Base-by-base conservation (phyloP, 2,888 invertebrate species). In the Hydrotaea diabolus region DNA sequence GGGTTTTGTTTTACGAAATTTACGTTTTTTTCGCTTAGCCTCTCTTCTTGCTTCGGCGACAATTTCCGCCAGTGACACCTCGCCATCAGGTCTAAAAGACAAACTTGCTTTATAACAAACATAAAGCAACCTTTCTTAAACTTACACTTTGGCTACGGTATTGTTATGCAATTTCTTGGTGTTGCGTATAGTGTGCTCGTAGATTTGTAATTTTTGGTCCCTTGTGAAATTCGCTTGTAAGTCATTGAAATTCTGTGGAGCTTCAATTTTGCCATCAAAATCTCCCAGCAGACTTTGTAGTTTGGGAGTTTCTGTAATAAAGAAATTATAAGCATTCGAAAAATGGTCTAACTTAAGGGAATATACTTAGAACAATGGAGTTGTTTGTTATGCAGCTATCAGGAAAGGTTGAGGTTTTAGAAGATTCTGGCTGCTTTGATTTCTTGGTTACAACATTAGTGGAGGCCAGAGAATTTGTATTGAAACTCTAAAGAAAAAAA, bases 1-100 rank as follows among this genome's bases (percentile, higher is more conserved):
- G 2, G 91, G 90, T 81, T 91, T 92, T 39, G 88, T 90, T 13
- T 89, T 90, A 2, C 92, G 90, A 86, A 92, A 88, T 75, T 88
- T 89, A 11, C 90, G 87, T 0, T 89, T 88, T 21, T 89, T 87
- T 5, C 88, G 86, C 26, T 90, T 89, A 2, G 88, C 87, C 46
- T 89, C 90, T 9, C 89, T 85, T 66, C 88, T 89, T 2, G 90
- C 89, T 15, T 87, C 87, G 4, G 91, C 91, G 53, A 91, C 90
- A 64, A 91, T 88, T 80, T 92, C 89, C 0, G 90, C 91, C 46
- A 91, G 89, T 15, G 90, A 89, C 39, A 88, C 83, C 49, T 88
- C 83, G 9, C 88, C 87, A 15, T 86, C 85, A 26, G 79, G 73
- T 8, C 88, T 88, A 26, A 8, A 77, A 46, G 46, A 69, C 62